Evolutionary conservation across 2,888 invertebrate genomes (phyloP), one percentile per base, ranked within the genome.

Genomic region (Philonicus albiceps): DNA sequence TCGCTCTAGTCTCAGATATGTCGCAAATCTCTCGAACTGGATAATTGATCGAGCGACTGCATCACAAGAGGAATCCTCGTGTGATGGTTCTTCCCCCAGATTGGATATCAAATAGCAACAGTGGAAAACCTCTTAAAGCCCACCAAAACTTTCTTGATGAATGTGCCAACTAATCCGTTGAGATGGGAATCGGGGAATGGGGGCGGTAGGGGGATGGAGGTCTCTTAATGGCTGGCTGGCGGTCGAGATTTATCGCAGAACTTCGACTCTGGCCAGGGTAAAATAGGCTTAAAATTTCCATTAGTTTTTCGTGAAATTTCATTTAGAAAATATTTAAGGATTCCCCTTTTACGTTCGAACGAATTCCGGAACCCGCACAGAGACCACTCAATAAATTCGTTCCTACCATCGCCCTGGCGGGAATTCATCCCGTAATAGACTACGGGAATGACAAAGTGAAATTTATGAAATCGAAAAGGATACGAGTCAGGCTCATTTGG

Each of bases 161-260:
- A 80, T 80, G 53, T 80, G 80, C 16, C 80, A 80, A 80, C 53
- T 80, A 80, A 80, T 80, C 80, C 34, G 80, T 31, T 7, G 31
- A 30, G 53, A 80, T 13, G 22, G 7, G 16, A 6, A 1, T 7
- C 0, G 7, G 55, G 11, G 64, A 27, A 7, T 3, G 1, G 22
- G 22, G 0, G 16, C n/a, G 49, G 1, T 64, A 11, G 64, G 64
- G 0, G 64, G 22, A 27, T 0, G 55, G n/a, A n/a, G 55, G 55
- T 2, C 13, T 80, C 55, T 53, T 53, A 80, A 80, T 37, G 80
- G 49, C 53, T 80, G 53, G 80, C 22, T 53, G 13, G 76, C 34
- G 37, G 30, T 53, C 49, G 19, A 80, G 37, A 53, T 53, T 80
- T 80, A 53, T 16, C 53, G 53, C 64, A 31, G 27, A 49, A 80